Conservation (phyloP, 2,797 vertebrate species). For the Silurus aristotelis region DNA sequence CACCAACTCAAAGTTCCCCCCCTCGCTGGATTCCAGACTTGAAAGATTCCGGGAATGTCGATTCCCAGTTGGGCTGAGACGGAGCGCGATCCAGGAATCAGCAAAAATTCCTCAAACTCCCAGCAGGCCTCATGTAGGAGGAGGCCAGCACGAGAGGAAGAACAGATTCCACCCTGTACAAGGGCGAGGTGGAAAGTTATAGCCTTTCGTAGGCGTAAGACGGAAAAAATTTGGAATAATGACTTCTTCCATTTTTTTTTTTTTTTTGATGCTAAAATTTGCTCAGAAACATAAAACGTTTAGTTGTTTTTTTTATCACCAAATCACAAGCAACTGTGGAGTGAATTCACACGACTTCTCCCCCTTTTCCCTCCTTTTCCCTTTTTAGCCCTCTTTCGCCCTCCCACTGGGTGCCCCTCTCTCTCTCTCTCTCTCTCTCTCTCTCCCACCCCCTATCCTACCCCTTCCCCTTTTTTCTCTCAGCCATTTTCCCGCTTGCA, state of each 20-base stretch:
- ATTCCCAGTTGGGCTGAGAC: neutral
- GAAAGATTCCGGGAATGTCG: neutral
- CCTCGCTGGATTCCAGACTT: neutral
- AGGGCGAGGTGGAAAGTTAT: neutral
- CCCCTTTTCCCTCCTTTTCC: neutral
- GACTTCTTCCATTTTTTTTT: neutral
- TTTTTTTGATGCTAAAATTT: neutral
- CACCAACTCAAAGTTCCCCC: too few species aligned
- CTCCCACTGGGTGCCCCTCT: neutral
- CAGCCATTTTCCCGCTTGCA: constrained; percentile 74
- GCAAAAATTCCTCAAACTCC: neutral
- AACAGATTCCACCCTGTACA: neutral
- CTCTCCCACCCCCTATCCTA: constrained; percentile 44
- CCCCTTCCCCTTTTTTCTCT: constrained; percentile 46
- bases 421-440: constrained; percentile 37
- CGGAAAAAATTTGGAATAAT: neutral
- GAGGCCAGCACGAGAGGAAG: neutral
- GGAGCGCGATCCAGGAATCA: neutral
- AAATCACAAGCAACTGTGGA: neutral
- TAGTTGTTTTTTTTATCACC: neutral
- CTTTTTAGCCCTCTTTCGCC: too few species aligned
- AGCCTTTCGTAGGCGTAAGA: neutral
- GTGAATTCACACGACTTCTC: neutral
- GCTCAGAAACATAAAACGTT: neutral
- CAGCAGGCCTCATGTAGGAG: neutral